Evolutionary conservation across 2,113 vertebrate species (phyloP), one percentile per base, ranked within the genome.

Genomic region (Pandion haliaetus): DNA sequence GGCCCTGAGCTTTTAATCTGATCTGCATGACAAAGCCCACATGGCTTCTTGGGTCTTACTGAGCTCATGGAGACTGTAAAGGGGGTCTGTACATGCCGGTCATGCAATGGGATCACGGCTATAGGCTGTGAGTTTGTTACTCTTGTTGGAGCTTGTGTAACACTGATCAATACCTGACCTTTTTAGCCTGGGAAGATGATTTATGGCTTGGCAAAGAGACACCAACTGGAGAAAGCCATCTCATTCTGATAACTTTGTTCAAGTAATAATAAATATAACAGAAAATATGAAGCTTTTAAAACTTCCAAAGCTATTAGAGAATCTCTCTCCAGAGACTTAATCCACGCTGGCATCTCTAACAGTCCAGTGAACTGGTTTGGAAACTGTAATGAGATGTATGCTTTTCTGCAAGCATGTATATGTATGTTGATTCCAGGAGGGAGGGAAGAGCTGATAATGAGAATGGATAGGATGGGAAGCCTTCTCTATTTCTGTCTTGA

Each of bases 241-340:
- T 95, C 49, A 82, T 86, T 82, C 92, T 93, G 86, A 70, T 86
- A 95, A 85, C 81, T 95, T 95, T 67, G 52, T 21, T 94, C 45
- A 76, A 88, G 40, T 77, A 44, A 52, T 69, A 42, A 55, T 40
- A 85, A 81, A 74, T 77, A 36, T 4, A 79, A 90, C 28, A 15
- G 26, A 73, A 95, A 85, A 79, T 21, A 77, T 8, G 31, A 88
- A 77, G 52, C 3, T 90, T 82, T 82, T 67, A 78, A 91, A 86
- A 47, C 58, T 94, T 92, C 65, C 32, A 36, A 62, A 76, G 34
- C n/a, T 62, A 9, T 79, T 82, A 63, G 59, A 81, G 20, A n/a
- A 54, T 65, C 15, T 85, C n/a, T 62, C 18, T 83, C 13, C 17
- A 17, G 34, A 57, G 42, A 14, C 6, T 42, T 86, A 82, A 34